A percentile compares a stretch with the other conserved stretches of the same genome.
Evolutionary conservation across 2,888 invertebrate species (phyloP).

Genomic region (Trachelus stipa): DNA sequence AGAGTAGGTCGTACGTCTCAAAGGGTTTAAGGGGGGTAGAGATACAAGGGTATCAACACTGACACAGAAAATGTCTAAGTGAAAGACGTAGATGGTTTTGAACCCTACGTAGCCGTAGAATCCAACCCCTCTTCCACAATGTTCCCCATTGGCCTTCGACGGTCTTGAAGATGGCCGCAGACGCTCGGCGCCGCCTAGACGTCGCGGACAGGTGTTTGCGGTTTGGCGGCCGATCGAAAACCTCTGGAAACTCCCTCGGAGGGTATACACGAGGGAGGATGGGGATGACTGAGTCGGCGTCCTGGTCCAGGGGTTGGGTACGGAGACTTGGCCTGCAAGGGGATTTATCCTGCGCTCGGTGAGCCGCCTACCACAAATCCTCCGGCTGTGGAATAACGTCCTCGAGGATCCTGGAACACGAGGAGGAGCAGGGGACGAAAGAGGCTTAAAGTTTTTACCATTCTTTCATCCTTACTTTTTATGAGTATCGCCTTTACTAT

Average conservation of each 20-base stretch:
- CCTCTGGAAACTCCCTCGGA: neutral
- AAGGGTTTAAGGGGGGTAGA: neutral
- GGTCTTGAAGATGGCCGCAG: neutral
- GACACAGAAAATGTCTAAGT: neutral
- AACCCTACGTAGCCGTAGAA: neutral
- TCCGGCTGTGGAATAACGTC: neutral
- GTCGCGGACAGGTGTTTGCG: neutral
- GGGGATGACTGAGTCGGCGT: neutral
- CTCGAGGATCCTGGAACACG: neutral
- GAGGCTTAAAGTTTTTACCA: neutral
- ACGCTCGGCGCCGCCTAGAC: neutral
- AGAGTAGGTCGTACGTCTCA: neutral
- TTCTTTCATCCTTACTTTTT: neutral
- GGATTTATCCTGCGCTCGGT: neutral
- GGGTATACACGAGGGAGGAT: neutral
- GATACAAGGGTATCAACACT: neutral
- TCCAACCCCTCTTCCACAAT: neutral
- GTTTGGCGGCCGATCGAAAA: neutral
- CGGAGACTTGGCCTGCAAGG: neutral
- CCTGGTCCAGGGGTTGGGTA: neutral
- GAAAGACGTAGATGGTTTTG: neutral
- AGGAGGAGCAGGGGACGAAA: neutral
- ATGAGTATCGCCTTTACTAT: neutral
- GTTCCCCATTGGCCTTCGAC: neutral
- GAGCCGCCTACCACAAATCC: neutral